Conservation (phyloP, 2,797 vertebrate species). For the Argyrosomus regius region DNA sequence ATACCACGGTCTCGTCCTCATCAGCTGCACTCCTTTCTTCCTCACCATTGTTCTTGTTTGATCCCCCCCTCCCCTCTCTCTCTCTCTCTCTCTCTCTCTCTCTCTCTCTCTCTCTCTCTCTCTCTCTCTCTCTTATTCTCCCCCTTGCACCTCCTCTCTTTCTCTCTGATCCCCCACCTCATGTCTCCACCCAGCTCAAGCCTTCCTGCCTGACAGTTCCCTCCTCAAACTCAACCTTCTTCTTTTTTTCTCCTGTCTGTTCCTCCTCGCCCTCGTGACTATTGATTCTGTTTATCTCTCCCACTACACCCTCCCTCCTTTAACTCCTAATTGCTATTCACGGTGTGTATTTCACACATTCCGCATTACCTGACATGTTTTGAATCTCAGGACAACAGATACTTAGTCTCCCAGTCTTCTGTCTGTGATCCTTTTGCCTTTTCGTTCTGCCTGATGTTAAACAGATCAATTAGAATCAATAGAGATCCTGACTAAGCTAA, state of each 20-base stretch:
- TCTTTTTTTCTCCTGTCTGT: constrained; percentile 7
- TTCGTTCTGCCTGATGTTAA: constrained; percentile 55
- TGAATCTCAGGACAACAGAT: constrained; percentile 30
- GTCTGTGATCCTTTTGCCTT: constrained; percentile 26
- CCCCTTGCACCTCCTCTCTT: no score
- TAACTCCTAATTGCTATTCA: constrained; percentile 24
- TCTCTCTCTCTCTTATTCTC: neutral
- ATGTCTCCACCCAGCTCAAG: constrained; percentile 11
- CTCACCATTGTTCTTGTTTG: constrained; percentile 41
- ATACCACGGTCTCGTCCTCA: constrained; percentile 43
- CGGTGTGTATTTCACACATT: constrained; percentile 10
- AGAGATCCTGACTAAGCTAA: constrained; percentile 65
- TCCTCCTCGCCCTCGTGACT: neutral
- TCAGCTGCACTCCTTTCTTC: constrained; percentile 45
- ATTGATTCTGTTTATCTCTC: constrained; percentile 17
- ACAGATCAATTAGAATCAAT: constrained; percentile 69
- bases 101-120: neutral
- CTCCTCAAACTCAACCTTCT: neutral
- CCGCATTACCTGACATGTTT: constrained; percentile 27
- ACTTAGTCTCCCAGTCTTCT: constrained; percentile 13
- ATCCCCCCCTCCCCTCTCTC: constrained; percentile 1
- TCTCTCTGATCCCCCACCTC: constrained; percentile 18
- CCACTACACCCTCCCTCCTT: neutral
- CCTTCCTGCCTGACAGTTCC: neutral
- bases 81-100: neutral